These are phyloP conservation scores for Dione vanillae DNA, from an alignment of 2,888 invertebrate species.

Conservation along the genomic window DNA sequence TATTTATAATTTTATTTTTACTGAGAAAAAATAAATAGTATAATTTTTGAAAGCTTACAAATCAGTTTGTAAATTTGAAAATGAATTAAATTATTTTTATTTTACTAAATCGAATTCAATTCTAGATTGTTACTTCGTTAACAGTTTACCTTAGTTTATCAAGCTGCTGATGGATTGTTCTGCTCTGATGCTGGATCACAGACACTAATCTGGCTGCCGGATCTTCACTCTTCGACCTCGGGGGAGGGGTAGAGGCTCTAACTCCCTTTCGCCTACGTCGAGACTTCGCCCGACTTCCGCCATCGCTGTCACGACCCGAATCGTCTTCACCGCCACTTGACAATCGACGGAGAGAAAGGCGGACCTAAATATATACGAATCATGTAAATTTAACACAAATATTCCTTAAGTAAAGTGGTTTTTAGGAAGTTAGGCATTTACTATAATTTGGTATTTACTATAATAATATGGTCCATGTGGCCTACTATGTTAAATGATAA, in stretches of 20 bases:
- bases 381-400: neutral
- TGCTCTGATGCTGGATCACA: conserved; percentile 78
- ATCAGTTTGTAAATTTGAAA: too few species aligned
- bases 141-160: conserved; percentile 73
- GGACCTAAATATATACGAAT: conserved; percentile 59
- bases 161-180: conserved; percentile 78
- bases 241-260: conserved; percentile 68
- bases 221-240: conserved; percentile 66
- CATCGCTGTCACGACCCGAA: conserved; percentile 79
- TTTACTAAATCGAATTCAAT: too few species aligned
- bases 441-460: too few species aligned
- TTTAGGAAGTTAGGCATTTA: too few species aligned
- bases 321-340: conserved; percentile 81
- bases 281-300: conserved; percentile 65
- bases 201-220: conserved; percentile 76
- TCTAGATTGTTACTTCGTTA: too few species aligned
- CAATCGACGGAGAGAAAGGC: conserved; percentile 74
- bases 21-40: too few species aligned
- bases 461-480: too few species aligned
- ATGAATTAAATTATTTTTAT: too few species aligned
- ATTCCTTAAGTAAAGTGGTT: too few species aligned
- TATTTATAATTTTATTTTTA: too few species aligned
- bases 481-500: too few species aligned
- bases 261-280: conserved; percentile 63
- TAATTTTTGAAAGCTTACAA: too few species aligned